Evolutionary conservation across 2,888 invertebrate genomes (phyloP), one percentile per base, ranked within the genome.

Genomic region (Trypoxylon attenuatum): DNA sequence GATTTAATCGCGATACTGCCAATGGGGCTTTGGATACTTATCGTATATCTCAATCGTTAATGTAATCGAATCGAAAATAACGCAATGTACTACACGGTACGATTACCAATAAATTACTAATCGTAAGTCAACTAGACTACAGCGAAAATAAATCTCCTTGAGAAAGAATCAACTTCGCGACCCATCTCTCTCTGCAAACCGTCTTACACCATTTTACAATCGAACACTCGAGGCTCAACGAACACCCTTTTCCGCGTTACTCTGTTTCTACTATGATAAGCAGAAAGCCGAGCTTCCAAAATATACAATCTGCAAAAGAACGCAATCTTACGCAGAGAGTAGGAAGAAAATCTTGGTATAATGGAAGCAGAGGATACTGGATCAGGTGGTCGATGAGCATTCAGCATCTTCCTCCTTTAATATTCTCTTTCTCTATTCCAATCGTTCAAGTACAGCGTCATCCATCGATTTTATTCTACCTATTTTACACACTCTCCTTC

Each of bases 401-500:
- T 46, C 45, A 41, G 50, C 64, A 57, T 52, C 58, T 64, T 59
- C 41, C 21, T 16, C 43, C 59, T 51, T 2, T 41, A 10, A 10
- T 21, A n/a, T n/a, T n/a, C n/a, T n/a, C n/a, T 45, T 25, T 16
- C 10, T 19, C n/a, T 15, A 39, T 46, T 5, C 4, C 29, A 29
- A 41, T 38, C 51, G 5, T 23, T 8, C 22, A 51, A 46, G 51
- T 27, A 23, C 52, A 57, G 10, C 42, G 21, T 53, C 45, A 52
- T 51, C 38, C 47, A 13, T 41, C 59, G 22, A 18, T 43, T 22
- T 51, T 33, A 33, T 13, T 50, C 46, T 47, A 38, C 45, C 59
- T 70, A 70, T 61, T 52, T 72, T 70, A 64, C 74, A 72, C 57
- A 50, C 45, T 62, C 39, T 29, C 42, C 49, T 47, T 49, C 49